Evolutionary conservation across 2,888 invertebrate species (phyloP), one percentile per base, ranked within the genome.

Genomic region (Amblyjoppa proteus): DNA sequence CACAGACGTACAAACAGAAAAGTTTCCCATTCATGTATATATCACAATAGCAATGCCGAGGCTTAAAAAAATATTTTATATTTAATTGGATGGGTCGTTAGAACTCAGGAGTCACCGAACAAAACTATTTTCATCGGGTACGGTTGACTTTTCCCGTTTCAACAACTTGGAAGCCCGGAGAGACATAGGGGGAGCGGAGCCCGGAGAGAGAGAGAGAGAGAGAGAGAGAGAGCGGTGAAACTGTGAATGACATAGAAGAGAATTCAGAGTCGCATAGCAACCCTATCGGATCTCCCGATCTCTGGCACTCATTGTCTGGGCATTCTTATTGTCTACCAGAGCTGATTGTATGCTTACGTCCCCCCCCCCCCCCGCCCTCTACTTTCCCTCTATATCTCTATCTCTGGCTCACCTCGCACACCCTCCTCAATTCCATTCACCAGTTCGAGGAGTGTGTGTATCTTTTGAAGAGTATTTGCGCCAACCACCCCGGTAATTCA

Each of bases 251-350:
- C 76, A 66, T 31, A 31, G 53, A 53, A 61, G 61, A 56, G 74
- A 64, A 73, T 81, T 77, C 68, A 83, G 53, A 80, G 85, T 86
- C 56, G 83, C 86, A 81, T 86, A 83, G 85, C 83, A 83, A 85
- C 83, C 81, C 80, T 81, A 86, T 86, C 86, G 86, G 77, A 83
- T 81, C 83, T 77, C 83, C 31, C 77, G 77, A 86, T 86, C 86
- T 86, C 86, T 86, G 86, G 86, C 83, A 83, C 80, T 86, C 86
- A 83, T 86, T 86, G 83, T 86, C 81, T 77, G 86, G 80, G 74
- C 83, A 83, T 86, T 86, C 86, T 83, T 83, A 83, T 83, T 86
- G 86, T 86, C 83, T 81, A 68, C 77, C 79, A 80, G 53, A 70
- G 81, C 77, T 86, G 83, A 86, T 83, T 86, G 85, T 86, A 83